phyloP scores from a whole-genome alignment of 2,888 invertebrate genomes.

The Cephus pygmeus region DNA sequence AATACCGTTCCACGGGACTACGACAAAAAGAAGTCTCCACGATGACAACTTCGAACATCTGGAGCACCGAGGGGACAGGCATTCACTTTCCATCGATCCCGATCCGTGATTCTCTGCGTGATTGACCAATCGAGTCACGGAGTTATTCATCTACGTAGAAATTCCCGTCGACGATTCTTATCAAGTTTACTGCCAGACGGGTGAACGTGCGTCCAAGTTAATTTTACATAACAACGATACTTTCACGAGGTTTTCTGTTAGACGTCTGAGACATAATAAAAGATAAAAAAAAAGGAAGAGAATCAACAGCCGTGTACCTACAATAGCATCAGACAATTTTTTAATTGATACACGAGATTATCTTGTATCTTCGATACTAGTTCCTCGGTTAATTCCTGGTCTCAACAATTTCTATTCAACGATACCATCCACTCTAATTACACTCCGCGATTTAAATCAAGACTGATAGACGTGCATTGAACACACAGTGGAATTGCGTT shows the following conservation, averaged over 20 bases:
- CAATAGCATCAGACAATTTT: background rate
- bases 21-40: background rate
- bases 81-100: background rate
- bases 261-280: background rate
- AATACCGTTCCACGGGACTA: background rate
- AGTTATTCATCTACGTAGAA: background rate
- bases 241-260: background rate
- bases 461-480: background rate
- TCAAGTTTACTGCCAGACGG: background rate
- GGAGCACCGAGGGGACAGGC: background rate
- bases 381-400: background rate
- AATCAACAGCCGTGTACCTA: background rate
- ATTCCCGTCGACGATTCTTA: background rate
- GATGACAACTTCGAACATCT: background rate
- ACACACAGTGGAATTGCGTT: background rate
- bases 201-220: background rate
- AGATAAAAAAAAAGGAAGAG: background rate
- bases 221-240: background rate
- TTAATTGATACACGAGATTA: background rate
- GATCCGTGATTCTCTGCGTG: background rate
- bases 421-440: background rate
- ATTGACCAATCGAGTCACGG: background rate
- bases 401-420: background rate
- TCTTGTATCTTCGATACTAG: background rate
- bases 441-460: background rate